These are phyloP conservation scores for Coenobita brevimanus DNA, from an alignment of 1,140 invertebrate species.

Conservation along the genomic window DNA sequence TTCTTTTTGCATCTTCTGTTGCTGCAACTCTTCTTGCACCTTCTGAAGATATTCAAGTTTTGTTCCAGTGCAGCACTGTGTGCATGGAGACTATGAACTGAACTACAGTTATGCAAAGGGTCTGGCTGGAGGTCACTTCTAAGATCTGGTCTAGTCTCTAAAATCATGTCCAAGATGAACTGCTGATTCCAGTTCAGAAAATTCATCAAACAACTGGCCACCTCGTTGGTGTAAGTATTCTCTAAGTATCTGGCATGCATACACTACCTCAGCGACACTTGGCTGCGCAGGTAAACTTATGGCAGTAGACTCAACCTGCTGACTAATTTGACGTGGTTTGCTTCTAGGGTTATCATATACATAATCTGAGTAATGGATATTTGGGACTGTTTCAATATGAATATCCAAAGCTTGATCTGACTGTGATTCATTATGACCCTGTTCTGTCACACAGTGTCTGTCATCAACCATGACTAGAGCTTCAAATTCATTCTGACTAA, in stretches of 20 bases:
- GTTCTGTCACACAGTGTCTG: background rate
- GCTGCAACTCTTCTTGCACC: slow-evolving; percentile 45
- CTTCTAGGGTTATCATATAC: slow-evolving; percentile 16
- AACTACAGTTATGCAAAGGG: slow-evolving; percentile 50
- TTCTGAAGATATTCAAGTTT: slow-evolving; percentile 45
- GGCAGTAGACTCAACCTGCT: background rate
- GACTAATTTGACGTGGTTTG: slow-evolving; percentile 30
- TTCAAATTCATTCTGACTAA: slow-evolving; percentile 57
- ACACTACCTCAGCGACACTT: slow-evolving; percentile 45
- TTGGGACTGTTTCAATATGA: slow-evolving; percentile 16
- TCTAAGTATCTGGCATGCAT: slow-evolving; percentile 54
- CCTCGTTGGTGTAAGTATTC: slow-evolving; percentile 52
- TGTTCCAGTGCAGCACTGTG: slow-evolving; percentile 28
- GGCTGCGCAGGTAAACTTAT: background rate
- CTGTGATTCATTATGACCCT: background rate
- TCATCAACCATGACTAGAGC: slow-evolving; percentile 33
- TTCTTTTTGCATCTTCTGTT: slow-evolving; percentile 41
- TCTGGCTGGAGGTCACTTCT: slow-evolving; percentile 36
- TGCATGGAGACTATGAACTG: slow-evolving; percentile 55
- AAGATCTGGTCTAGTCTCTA: slow-evolving; percentile 42
- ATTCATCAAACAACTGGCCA: slow-evolving; percentile 48
- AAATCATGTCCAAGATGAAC: slow-evolving; percentile 58
- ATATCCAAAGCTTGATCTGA: background rate
- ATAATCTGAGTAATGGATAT: slow-evolving; percentile 40
- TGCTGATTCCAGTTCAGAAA: slow-evolving; percentile 51